Conservation (phyloP, 2,888 invertebrate species). For the Drosophila sordidula region DNA sequence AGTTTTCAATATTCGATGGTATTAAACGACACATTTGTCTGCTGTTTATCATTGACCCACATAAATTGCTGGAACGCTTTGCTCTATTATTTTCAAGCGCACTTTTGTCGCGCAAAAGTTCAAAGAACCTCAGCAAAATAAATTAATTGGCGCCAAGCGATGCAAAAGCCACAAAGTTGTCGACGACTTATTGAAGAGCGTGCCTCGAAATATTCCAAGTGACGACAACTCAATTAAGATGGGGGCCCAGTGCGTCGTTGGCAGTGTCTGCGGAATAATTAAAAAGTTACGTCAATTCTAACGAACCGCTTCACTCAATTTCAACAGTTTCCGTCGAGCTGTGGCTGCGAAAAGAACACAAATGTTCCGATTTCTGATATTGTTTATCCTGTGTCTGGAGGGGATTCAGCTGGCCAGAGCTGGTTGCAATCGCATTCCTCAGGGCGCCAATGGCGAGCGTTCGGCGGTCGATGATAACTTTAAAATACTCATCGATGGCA, state of each 20-base stretch:
- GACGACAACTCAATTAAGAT: slow-evolving; percentile 63
- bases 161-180: slow-evolving; percentile 13
- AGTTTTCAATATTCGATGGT: background rate
- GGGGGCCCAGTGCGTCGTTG: slow-evolving; percentile 17
- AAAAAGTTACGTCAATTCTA: slow-evolving; percentile 46
- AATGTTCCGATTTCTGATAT: slow-evolving; percentile 35
- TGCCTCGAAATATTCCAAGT: slow-evolving; percentile 34
- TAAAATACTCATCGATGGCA: slow-evolving; percentile 89
- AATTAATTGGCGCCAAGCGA: slow-evolving; percentile 43
- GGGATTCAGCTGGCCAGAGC: slow-evolving; percentile 20
- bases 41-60: slow-evolving; percentile 55
- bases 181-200: slow-evolving; percentile 46
- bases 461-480: slow-evolving; percentile 89
- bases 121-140: slow-evolving; percentile 61
- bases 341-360: slow-evolving; percentile 15
- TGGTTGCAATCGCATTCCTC: slow-evolving; percentile 86
- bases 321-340: slow-evolving; percentile 58
- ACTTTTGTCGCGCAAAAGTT: slow-evolving; percentile 41
- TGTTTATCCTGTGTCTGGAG: slow-evolving; percentile 15
- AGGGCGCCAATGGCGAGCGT: slow-evolving; percentile 84
- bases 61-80: slow-evolving; percentile 24
- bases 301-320: slow-evolving; percentile 48
- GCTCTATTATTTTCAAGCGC: slow-evolving; percentile 6
- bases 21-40: background rate
- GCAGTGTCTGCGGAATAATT: slow-evolving; percentile 55